Conservation (phyloP, 2,888 invertebrate genomes). For the Drosophila ustulata region DNA sequence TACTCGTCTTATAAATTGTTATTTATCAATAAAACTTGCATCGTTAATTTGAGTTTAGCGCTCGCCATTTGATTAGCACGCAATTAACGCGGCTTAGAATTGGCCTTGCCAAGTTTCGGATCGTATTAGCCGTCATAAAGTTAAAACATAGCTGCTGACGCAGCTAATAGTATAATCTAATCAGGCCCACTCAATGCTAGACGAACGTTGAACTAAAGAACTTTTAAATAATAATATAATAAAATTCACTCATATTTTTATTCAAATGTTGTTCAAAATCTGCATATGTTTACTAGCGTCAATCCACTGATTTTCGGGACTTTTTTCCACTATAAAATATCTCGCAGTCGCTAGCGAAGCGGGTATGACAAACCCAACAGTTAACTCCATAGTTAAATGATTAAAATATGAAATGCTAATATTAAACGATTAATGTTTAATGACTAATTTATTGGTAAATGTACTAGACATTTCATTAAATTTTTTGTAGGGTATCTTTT, state of each 20-base stretch:
- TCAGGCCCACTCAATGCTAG: slow-evolving; percentile 47
- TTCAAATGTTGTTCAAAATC: slow-evolving; percentile 11
- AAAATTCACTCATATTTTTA: slow-evolving; percentile 39
- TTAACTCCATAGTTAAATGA: not conserved
- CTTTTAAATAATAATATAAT: slow-evolving; percentile 20
- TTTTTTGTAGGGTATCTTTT: slow-evolving; percentile 19
- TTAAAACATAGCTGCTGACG: slow-evolving; percentile 25
- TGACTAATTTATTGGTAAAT: not conserved
- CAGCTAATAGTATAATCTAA: slow-evolving; percentile 28
- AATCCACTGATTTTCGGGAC: slow-evolving; percentile 28
- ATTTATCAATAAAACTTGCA: slow-evolving; percentile 51
- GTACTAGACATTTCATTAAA: not conserved
- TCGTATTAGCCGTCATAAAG: slow-evolving; percentile 25
- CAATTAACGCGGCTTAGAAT: slow-evolving; percentile 46
- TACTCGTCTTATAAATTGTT: slow-evolving; percentile 27
- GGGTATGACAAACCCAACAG: slow-evolving; percentile 5
- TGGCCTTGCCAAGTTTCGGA: slow-evolving; percentile 43
- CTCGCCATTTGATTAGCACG: slow-evolving; percentile 51
- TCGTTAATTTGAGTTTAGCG: slow-evolving; percentile 51
- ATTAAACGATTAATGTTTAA: too few species aligned
- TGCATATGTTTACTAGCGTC: slow-evolving; percentile 24
- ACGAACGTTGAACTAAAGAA: slow-evolving; percentile 47
- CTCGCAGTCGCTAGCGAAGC: not conserved
- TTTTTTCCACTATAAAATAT: slow-evolving; percentile 17
- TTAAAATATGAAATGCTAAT: too few species aligned